Conservation (phyloP, 1,140 invertebrate genomes). For the Panagrolaimus sp. region DNA sequence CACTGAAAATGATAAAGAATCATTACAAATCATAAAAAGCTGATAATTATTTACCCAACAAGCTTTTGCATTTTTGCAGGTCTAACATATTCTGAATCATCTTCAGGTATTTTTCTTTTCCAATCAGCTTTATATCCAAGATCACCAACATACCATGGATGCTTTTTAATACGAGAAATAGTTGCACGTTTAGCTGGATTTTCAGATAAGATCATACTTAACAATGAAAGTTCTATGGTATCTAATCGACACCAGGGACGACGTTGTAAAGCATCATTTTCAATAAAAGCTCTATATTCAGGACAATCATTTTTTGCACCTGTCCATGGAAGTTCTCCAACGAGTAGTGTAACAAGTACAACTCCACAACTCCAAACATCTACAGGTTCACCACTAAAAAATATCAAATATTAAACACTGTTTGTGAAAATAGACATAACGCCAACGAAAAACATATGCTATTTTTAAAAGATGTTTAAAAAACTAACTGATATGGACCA, state of each 20-base stretch:
- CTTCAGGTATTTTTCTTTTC: not conserved
- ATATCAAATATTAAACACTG: too few species aligned
- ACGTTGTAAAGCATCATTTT: slow-evolving; percentile 6
- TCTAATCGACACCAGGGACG: slow-evolving; percentile 30
- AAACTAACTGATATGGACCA: slow-evolving; percentile 28
- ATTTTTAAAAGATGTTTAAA: slow-evolving; percentile 13
- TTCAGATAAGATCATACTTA: slow-evolving; percentile 21
- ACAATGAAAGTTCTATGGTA: slow-evolving; percentile 16
- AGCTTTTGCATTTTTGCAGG: not conserved
- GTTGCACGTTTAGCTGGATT: slow-evolving; percentile 19
- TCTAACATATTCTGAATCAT: not conserved
- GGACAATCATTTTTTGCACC: slow-evolving; percentile 19
- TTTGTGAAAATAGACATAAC: not conserved
- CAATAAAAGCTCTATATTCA: slow-evolving; percentile 1
- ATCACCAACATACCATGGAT: slow-evolving; percentile 31
- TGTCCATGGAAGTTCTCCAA: slow-evolving; percentile 66
- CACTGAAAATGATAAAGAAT: too few species aligned
- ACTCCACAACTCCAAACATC: slow-evolving; percentile 95
- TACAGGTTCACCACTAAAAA: slow-evolving; percentile 80
- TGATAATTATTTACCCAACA: not conserved
- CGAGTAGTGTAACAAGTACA: slow-evolving; percentile 81
- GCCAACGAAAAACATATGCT: not conserved
- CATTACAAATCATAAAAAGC: too few species aligned
- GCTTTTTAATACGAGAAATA: slow-evolving; percentile 16
- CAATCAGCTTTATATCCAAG: not conserved